Base-by-base conservation (phyloP, 2,888 invertebrate species). In the Myopa testacea region DNA sequence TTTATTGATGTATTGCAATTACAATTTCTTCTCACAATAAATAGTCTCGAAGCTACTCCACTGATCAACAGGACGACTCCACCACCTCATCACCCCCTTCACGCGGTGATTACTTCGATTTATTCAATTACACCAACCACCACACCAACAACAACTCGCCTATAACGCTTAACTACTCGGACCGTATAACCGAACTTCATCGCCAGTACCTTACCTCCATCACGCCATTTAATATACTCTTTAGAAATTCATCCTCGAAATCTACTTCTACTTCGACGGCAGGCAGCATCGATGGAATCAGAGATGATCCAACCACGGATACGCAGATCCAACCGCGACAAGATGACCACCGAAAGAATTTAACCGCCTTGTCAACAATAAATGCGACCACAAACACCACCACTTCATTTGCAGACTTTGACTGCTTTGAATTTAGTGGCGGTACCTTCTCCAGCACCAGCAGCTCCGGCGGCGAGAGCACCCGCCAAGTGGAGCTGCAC, bases 111-210 rank as follows among this genome's bases (percentile, higher is more conserved):
- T 67, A 34, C 50, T 45, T 70, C n/a, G 74, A 79, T 19, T 55
- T 74, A 37, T 65, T 78, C 34, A 45, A 45, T 45, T 76, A 67
- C 70, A 71, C 71, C 50, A 80, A 76, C 77, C 75, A 76, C 14
- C 78, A 74, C 55, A 65, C 81, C 4, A 45, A 71, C 67, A 65
- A 75, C 45, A 80, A 76, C 76, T 72, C 75, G 7, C 78, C 80
- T 16, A 34, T 82, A 58, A 80, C 86, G 14, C 85, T 88, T 50
- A 88, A 88, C 81, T 88, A 87, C 75, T 86, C 87, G 37, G 89
- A 89, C 83, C 87, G 85, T 74, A 88, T 89, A 40, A 89, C 89
- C 2, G 89, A 89, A 76, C 83, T 89, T 52, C 89, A 89, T 81
- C 85, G 88, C 4, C 89, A 89, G 81, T 89, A 89, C 81, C 82